A percentile compares a stretch with the other conserved stretches of the same genome.
Conservation (phyloP, 2,888 invertebrate genomes). For the Yponomeuta cagnagella region DNA sequence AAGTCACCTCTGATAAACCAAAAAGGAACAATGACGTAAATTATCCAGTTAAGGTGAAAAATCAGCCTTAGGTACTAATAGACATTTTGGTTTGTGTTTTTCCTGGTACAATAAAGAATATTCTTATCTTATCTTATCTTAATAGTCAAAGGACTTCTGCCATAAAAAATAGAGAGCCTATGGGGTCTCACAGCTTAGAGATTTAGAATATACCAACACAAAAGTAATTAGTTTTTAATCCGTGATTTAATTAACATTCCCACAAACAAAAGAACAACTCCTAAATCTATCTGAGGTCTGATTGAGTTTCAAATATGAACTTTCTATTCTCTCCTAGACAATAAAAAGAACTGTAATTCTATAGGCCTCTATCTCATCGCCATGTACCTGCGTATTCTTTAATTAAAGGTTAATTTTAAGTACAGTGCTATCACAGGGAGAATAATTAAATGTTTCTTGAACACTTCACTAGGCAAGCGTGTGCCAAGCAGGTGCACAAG, state of each 20-base stretch:
- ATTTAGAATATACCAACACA: background rate
- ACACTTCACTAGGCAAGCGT: background rate
- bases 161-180: no score
- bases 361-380: background rate
- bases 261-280: background rate
- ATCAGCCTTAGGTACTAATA: no score
- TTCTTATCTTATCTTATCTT: no score
- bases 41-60: no score
- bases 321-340: background rate
- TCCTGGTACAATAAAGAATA: no score
- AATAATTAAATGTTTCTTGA: constrained; percentile 5
- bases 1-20: no score
- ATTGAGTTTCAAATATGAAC: background rate
- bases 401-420: constrained; percentile 9
- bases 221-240: background rate
- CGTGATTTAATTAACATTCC: background rate
- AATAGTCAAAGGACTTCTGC: no score
- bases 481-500: constrained; percentile 14
- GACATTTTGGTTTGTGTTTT: no score
- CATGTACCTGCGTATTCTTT: background rate
- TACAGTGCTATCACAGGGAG: background rate
- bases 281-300: background rate
- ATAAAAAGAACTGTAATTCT: background rate
- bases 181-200: no score
- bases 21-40: no score